Percentiles rank a stretch among this genome's conserved stretches.
Evolutionary conservation across 2,113 vertebrate species (phyloP).

Genomic region (Holacanthus passer): DNA sequence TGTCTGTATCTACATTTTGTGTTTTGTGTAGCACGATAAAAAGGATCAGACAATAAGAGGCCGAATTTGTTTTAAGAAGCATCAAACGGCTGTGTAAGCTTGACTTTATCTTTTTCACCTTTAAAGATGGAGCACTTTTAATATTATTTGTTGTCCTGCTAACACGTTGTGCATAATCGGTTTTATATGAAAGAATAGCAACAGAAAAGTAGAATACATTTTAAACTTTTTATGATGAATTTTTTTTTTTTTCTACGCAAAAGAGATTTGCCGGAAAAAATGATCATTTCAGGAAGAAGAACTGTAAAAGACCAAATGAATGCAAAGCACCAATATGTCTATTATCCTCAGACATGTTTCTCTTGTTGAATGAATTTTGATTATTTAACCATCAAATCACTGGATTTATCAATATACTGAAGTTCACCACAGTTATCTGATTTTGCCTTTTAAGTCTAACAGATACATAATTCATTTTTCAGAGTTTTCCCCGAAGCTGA

Average conservation of each 20-base stretch:
- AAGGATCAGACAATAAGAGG: no score
- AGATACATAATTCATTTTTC: neutral
- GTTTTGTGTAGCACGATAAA: no score
- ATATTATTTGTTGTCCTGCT: neutral
- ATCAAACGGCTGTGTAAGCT: no score
- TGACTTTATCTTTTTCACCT: neutral
- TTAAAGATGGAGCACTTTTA: neutral
- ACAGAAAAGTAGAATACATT: neutral
- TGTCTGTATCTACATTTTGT: neutral
- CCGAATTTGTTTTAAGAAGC: neutral
- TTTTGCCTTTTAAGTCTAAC: neutral
- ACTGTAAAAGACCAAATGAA: neutral
- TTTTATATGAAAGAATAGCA: neutral
- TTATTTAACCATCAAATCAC: neutral
- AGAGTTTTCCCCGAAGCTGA: constrained; percentile 97
- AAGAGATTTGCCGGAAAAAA: neutral
- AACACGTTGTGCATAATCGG: no score
- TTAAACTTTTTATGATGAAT: neutral
- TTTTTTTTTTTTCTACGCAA: no score
- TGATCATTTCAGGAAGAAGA: neutral
- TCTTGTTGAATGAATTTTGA: neutral
- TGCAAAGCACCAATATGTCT: neutral
- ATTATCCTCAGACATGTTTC: neutral
- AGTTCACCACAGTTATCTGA: neutral
- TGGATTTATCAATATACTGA: neutral